Evolutionary conservation across 2,888 invertebrate genomes (phyloP).

Genomic region (Patella pellucida): DNA sequence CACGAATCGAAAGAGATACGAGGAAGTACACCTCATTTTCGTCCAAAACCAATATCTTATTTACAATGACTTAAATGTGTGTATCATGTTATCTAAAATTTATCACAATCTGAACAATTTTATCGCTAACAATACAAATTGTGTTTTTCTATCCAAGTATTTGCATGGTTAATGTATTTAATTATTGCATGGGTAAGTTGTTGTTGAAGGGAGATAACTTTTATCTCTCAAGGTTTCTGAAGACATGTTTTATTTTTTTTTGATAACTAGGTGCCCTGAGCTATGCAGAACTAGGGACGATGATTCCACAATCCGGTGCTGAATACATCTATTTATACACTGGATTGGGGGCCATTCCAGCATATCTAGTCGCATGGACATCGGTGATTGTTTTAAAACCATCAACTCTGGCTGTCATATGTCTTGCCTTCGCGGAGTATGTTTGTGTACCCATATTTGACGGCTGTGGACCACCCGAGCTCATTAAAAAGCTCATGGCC

Average conservation of each 20-base stretch:
- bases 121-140: no score
- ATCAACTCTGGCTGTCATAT: conserved; percentile 65
- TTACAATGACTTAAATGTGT: no score
- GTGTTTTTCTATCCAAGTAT: no score
- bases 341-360: conserved; percentile 86
- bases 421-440: conserved; percentile 68
- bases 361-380: conserved; percentile 79
- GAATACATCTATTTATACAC: conserved; percentile 97
- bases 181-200: no score
- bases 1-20: no score
- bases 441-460: conserved; percentile 44
- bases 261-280: conserved; percentile 83
- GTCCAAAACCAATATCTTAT: no score
- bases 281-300: conserved; percentile 94
- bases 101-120: no score
- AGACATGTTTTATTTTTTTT: conserved; percentile 15
- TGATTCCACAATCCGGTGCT: conserved; percentile 95
- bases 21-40: no score
- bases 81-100: no score
- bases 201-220: no score
- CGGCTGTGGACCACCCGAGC: conserved; percentile 40
- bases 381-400: conserved; percentile 49
- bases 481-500: conserved; percentile 34
- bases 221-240: not conserved
- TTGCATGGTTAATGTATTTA: no score